Conservation (phyloP, 2,113 vertebrate species). For the Rhinopomastus cyanomelas region DNA sequence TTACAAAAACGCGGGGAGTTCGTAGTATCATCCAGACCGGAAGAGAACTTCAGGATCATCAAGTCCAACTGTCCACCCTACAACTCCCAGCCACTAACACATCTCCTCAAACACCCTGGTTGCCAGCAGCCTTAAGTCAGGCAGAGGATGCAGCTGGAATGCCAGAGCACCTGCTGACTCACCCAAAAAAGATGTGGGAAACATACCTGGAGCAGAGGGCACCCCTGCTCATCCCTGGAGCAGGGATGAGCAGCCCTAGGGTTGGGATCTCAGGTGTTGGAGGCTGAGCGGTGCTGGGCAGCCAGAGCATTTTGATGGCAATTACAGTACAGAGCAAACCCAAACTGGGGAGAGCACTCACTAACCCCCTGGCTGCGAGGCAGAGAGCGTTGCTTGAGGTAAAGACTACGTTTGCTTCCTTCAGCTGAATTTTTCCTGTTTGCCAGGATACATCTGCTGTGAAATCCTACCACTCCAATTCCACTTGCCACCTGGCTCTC, state of each 20-base stretch:
- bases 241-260: not conserved
- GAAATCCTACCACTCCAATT: not conserved
- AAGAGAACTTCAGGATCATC: too few species aligned
- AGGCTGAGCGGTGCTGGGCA: not conserved
- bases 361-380: not conserved
- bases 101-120: too few species aligned
- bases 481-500: not conserved
- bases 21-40: not conserved
- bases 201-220: not conserved
- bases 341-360: too few species aligned
- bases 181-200: not conserved
- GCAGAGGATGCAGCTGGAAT: conserved; percentile 11
- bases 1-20: not conserved
- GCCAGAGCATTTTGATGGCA: not conserved
- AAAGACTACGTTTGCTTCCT: not conserved
- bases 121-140: not conserved
- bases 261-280: not conserved
- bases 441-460: conserved; percentile 46
- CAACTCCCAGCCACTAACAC: too few species aligned
- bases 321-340: not conserved
- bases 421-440: conserved; percentile 31
- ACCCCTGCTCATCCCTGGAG: too few species aligned
- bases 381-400: not conserved
- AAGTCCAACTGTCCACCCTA: too few species aligned
- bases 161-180: not conserved